phyloP scores from a whole-genome alignment of 2,113 vertebrate genomes.

The Gnathonemus echidnorhynchus region DNA sequence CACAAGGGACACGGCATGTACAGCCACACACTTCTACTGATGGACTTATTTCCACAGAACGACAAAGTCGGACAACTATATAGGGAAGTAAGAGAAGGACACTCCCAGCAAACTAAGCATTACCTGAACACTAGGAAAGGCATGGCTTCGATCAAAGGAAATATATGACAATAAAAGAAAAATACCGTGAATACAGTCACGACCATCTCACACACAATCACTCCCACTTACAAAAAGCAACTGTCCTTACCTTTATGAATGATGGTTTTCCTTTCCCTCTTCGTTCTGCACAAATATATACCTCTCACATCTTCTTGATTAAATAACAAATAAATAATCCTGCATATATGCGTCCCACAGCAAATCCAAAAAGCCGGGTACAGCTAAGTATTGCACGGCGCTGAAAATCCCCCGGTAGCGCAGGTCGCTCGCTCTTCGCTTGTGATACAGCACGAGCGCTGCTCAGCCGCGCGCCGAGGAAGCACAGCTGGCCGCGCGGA shows the following conservation, averaged over 20 bases:
- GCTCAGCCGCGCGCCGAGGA: slow-evolving; percentile 56
- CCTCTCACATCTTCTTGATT: slow-evolving; percentile 57
- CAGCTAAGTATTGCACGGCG: slow-evolving; percentile 12
- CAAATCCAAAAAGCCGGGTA: slow-evolving; percentile 47
- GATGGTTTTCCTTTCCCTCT: slow-evolving; percentile 43
- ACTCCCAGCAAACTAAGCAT: slow-evolving; percentile 8
- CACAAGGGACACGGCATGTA: background rate
- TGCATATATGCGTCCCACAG: slow-evolving; percentile 44
- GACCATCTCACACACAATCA: background rate
- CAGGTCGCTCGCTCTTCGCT: slow-evolving; percentile 45
- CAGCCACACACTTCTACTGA: background rate
- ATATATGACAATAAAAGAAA: slow-evolving; percentile 19
- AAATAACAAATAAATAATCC: slow-evolving; percentile 53
- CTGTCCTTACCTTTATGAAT: slow-evolving; percentile 46
- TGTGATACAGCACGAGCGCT: slow-evolving; percentile 54
- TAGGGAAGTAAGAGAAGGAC: background rate
- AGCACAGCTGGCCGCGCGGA: slow-evolving; percentile 49
- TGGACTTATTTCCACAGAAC: background rate
- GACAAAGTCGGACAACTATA: background rate
- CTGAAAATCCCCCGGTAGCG: slow-evolving; percentile 52
- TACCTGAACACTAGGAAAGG: background rate
- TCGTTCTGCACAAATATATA: slow-evolving; percentile 37
- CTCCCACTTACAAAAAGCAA: slow-evolving; percentile 14
- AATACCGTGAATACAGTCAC: background rate
- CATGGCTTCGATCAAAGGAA: background rate